Base-by-base conservation (phyloP, 1,140 invertebrate genomes). In the Cydia pomonella region DNA sequence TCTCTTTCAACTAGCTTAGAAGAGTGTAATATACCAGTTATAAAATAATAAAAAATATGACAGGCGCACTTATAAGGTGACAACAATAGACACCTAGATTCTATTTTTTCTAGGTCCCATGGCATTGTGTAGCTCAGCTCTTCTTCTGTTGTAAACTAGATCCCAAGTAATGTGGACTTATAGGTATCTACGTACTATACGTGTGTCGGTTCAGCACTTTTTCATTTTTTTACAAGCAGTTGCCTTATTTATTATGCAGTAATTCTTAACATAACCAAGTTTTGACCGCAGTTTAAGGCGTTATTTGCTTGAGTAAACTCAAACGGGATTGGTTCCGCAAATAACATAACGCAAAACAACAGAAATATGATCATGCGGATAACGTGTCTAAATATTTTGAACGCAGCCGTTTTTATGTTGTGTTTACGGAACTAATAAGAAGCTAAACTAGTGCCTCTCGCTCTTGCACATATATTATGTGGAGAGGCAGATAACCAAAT, bases 351-450 rank as follows among this genome's bases (percentile, higher is more conserved):
- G n/a, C 64, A 69, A 33, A 69, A 69, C 64, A 69, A 38, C 64
- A 69, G 64, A 69, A 69, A 69, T 21, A 69, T 38, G 64, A 69
- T 69, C 64, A 69, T 2, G 27, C 29, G n/a, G 64, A 69, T 33
- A 59, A 12, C 53, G 27, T 33, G 27, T n/a, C 2, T 33, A 69
- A 69, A 38, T 33, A 33, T 69, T 59, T 59, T 59, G 53, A 59
- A 12, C 53, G 21, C 7, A 59, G 12, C 18, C 53, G 53, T 23
- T 59, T 59, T 59, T 59, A 23, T 59, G 5, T n/a, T 7, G 21
- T 59, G 21, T 59, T 59, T 23, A 21, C 50, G 7, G 1, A 1
- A 44, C 41, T 44, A 44, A 44, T 44, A 44, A 16, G 41, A 13
- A 44, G 41, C 13, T 44, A 44, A 44, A 44, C 41, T 44, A 44